Conservation (phyloP, 2,888 invertebrate genomes). For the Dermolepida albohirtum region DNA sequence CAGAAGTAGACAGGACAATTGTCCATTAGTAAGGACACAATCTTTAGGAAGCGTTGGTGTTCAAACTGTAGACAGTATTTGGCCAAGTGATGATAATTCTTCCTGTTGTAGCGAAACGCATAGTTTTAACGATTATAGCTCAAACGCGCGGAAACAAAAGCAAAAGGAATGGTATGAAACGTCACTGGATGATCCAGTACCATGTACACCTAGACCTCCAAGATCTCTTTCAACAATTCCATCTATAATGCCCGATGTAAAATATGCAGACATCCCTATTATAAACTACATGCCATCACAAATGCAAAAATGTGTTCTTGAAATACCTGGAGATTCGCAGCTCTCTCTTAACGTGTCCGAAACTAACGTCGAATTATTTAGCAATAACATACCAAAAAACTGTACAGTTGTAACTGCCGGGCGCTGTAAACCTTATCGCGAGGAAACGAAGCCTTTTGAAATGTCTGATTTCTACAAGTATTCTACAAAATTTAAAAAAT, state of each 20-base stretch:
- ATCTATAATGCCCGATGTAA: constrained; percentile 51
- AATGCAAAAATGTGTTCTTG: constrained; percentile 57
- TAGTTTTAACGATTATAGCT: constrained; percentile 57
- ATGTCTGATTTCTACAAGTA: constrained; percentile 99
- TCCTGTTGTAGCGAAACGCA: constrained; percentile 63
- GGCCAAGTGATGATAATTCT: constrained; percentile 64
- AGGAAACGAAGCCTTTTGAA: constrained; percentile 96
- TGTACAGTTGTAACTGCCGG: constrained; percentile 89
- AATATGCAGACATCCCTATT: constrained; percentile 47
- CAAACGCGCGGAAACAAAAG: constrained; percentile 59
- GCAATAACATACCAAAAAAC: constrained; percentile 84
- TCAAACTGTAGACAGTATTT: constrained; percentile 62
- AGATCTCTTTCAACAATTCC: constrained; percentile 54
- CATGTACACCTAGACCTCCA: constrained; percentile 48
- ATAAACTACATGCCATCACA: constrained; percentile 50
- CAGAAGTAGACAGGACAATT: constrained; percentile 58
- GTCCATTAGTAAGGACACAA: constrained; percentile 69
- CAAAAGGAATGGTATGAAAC: constrained; percentile 66
- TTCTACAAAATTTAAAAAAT: constrained; percentile 90
- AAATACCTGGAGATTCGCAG: constrained; percentile 64
- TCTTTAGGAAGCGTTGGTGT: constrained; percentile 71
- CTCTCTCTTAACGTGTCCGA: constrained; percentile 59
- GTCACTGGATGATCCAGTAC: constrained; percentile 61
- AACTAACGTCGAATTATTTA: constrained; percentile 61
- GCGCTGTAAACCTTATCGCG: constrained; percentile 90